phyloP scores from a whole-genome alignment of 2,888 invertebrate genomes.

The Cephus spinipes region DNA sequence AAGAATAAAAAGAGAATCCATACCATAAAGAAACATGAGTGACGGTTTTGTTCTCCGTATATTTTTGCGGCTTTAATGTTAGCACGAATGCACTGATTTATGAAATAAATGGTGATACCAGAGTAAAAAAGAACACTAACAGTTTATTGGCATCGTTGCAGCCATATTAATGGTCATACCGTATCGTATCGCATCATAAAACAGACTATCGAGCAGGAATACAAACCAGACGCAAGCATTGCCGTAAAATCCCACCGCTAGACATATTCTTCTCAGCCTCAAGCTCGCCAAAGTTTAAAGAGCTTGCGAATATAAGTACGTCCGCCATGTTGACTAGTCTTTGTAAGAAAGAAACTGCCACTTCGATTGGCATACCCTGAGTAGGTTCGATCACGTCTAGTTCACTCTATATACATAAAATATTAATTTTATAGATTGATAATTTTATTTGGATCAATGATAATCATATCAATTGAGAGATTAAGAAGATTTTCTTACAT shows the following conservation, averaged over 20 bases:
- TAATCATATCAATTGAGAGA: not conserved
- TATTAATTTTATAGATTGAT: conserved; percentile 11
- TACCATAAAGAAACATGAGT: not conserved
- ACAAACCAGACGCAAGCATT: conserved; percentile 92
- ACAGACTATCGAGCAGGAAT: conserved; percentile 38
- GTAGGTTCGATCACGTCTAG: conserved; percentile 98
- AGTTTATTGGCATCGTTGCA: not conserved
- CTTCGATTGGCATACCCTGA: conserved; percentile 98
- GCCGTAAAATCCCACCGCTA: conserved; percentile 96
- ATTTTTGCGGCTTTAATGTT: not conserved
- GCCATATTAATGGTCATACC: not conserved
- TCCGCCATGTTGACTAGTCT: conserved; percentile 98
- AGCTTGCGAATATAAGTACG: conserved; percentile 97
- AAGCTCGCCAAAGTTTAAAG: conserved; percentile 95
- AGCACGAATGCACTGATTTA: not conserved
- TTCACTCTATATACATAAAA: conserved; percentile 81
- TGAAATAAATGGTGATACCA: not conserved
- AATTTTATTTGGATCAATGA: not conserved
- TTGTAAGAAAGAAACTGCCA: conserved; percentile 98
- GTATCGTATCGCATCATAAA: not conserved
- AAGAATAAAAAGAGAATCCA: not conserved
- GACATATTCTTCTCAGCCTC: conserved; percentile 99
- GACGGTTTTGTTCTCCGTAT: not conserved
- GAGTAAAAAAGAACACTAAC: not conserved
- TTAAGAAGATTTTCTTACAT: conserved; percentile 74